Conservation (phyloP, 2,888 invertebrate genomes). For the Lepidocyrtoides sp. region DNA sequence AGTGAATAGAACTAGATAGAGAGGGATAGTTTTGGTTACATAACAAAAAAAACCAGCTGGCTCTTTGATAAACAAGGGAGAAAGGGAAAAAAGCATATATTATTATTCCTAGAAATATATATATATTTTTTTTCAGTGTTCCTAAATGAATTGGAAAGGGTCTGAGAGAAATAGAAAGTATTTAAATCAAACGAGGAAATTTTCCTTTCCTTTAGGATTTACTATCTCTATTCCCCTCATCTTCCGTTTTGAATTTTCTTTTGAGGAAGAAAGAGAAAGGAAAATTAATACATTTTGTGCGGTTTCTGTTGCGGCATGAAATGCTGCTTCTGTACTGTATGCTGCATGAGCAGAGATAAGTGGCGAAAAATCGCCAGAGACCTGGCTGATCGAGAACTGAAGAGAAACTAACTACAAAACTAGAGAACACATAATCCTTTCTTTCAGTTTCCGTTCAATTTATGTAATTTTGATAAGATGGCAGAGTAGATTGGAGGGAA, state of each 20-base stretch:
- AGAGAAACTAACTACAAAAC: background rate
- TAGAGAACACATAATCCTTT: background rate
- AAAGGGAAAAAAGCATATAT: background rate
- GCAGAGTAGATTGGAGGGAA: background rate
- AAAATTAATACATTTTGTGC: background rate
- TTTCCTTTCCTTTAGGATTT: background rate
- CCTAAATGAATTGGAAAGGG: background rate
- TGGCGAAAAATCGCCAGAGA: slow-evolving; percentile 26
- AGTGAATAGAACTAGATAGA: too few species aligned
- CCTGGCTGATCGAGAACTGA: background rate
- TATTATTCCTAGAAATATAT: background rate
- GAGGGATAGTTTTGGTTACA: background rate
- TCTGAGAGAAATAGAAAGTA: background rate
- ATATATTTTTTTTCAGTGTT: background rate
- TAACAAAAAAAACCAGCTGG: slow-evolving; percentile 22
- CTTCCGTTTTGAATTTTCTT: background rate
- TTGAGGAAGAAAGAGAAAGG: background rate
- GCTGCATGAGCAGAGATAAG: slow-evolving; percentile 1
- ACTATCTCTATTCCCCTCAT: background rate
- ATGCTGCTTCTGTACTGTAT: too few species aligned
- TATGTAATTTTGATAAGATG: slow-evolving; percentile 35
- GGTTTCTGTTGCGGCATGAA: background rate
- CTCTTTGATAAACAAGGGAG: slow-evolving; percentile 8
- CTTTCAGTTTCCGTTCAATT: background rate
- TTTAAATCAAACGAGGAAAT: slow-evolving; percentile 23